Percentiles rank a stretch among this genome's conserved stretches.
These are phyloP conservation scores for Tenthredo scrophulariae DNA, from an alignment of 2,888 invertebrate species.

Conservation along the genomic window DNA sequence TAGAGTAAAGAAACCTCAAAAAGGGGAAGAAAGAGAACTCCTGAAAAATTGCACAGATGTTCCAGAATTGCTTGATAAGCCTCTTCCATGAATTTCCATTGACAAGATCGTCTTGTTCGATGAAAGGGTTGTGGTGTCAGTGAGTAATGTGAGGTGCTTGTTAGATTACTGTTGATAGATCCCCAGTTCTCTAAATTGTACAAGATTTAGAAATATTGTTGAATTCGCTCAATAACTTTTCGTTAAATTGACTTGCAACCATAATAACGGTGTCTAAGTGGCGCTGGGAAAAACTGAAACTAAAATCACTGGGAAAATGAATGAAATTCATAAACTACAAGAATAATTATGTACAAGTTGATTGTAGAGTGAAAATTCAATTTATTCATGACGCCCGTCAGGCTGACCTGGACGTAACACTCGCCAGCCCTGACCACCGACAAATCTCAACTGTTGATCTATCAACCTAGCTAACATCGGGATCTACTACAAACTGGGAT, in stretches of 20 bases:
- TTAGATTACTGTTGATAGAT: background rate
- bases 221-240: background rate
- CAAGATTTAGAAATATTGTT: background rate
- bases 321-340: background rate
- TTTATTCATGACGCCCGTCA: background rate
- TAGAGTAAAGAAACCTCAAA: background rate
- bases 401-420: background rate
- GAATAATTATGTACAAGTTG: background rate
- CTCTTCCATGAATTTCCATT: background rate
- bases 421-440: conserved; percentile 31
- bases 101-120: background rate
- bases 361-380: background rate
- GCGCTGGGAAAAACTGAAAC: background rate
- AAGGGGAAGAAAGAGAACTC: background rate
- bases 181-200: background rate
- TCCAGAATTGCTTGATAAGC: background rate
- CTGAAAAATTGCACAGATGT: background rate
- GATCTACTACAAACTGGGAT: conserved; percentile 9
- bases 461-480: background rate
- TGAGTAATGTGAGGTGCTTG: background rate
- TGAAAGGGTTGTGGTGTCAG: background rate
- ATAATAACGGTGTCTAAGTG: background rate
- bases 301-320: background rate
- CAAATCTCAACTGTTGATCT: conserved; percentile 30
- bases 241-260: background rate